Conservation (phyloP, 2,797 vertebrate species). For the Trachurus trachurus region DNA sequence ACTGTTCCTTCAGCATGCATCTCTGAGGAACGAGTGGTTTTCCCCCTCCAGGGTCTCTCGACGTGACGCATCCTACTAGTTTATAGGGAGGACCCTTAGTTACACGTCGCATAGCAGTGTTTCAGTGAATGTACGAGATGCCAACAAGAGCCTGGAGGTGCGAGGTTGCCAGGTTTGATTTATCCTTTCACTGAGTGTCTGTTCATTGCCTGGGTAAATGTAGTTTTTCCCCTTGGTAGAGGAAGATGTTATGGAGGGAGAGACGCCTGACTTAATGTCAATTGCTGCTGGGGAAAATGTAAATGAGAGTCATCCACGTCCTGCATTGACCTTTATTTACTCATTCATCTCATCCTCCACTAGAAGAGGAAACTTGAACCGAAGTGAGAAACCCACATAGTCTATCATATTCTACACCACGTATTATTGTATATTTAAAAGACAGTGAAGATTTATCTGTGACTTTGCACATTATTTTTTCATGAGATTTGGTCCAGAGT, state of each 20-base stretch:
- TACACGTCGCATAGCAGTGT: slow-evolving; percentile 34
- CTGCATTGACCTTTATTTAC: slow-evolving; percentile 32
- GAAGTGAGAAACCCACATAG: not conserved
- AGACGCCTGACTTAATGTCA: slow-evolving; percentile 12
- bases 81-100: slow-evolving; percentile 45
- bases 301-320: slow-evolving; percentile 27
- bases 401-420: not conserved
- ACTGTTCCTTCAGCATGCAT: slow-evolving; percentile 79
- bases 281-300: slow-evolving; percentile 26
- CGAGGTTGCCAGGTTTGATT: slow-evolving; percentile 58
- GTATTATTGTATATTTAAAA: not conserved
- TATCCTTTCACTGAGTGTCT: slow-evolving; percentile 15
- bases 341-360: slow-evolving; percentile 13
- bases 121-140: slow-evolving; percentile 24
- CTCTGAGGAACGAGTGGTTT: slow-evolving; percentile 61
- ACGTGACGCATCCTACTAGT: slow-evolving; percentile 50
- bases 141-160: slow-evolving; percentile 39
- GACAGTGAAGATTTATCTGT: too few species aligned
- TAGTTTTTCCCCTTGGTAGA: not conserved
- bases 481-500: too few species aligned
- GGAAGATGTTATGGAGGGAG: not conserved
- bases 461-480: too few species aligned
- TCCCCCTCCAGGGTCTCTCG: slow-evolving; percentile 59
- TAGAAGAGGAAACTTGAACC: not conserved
- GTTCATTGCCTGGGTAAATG: slow-evolving; percentile 32